Evolutionary conservation across 2,888 invertebrate species (phyloP), one percentile per base, ranked within the genome.

Genomic region (Xestia rhomboidea): DNA sequence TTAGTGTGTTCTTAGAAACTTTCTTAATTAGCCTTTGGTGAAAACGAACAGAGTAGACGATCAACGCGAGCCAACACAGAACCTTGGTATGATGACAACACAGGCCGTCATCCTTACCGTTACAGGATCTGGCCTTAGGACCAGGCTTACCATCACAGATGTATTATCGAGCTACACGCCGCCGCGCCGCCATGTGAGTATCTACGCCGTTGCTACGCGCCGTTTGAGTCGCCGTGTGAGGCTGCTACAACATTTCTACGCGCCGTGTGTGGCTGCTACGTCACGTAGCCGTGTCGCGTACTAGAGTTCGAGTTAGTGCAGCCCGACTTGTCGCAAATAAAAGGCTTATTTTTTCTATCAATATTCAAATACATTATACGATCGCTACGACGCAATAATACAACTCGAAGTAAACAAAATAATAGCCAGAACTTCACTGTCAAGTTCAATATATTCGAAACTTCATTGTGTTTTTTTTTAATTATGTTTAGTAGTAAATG

Each of bases 381-480:
- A 51, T 18, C 4, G 34, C 11, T 54, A 77, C 46, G 13, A 44
- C 34, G 13, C 24, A 34, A 10, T 27, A 34, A 18, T 34, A 71
- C 24, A 51, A 51, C 51, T 73, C 34, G 24, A 49, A 13, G 30
- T 51, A 66, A 78, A 80, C 57, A 60, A 51, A 51, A 51, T 34
- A 67, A 27, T 24, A 71, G 34, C 73, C 18, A 27, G 44, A 73
- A 30, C 6, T 74, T 62, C 21, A 73, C 38, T 54, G 67, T 34
- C 76, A 77, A 79, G 60, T 68, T 79, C 46, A 62, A 44, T 51
- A 27, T 60, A 82, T 76, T 68, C 54, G 24, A 82, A 79, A 63
- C 13, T 79, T 38, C 24, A 81, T 54, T 54, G 38, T 75, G 66
- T 74, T 4, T 38, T 63, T 38, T 63, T 81, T 79, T 44, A 34